phyloP scores from a whole-genome alignment of 2,888 invertebrate genomes.

The Geophilus truncorum region DNA sequence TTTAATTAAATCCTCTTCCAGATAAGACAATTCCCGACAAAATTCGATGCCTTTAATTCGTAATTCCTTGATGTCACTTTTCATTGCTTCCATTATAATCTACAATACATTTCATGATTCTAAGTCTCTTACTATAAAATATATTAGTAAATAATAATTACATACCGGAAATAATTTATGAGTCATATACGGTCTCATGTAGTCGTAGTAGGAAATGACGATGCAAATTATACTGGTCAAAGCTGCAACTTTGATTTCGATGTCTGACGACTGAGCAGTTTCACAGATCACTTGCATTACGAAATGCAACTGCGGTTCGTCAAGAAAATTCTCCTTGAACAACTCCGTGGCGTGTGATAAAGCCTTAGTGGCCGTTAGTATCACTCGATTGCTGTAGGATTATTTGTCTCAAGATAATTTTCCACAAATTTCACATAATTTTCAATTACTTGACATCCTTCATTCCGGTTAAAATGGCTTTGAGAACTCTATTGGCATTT shows the following conservation, averaged over 20 bases:
- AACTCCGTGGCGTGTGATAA: not conserved
- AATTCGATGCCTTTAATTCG: not conserved
- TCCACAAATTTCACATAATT: not conserved
- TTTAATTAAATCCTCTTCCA: not conserved
- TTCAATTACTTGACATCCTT: not conserved
- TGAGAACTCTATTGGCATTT: not conserved
- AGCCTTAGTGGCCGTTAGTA: not conserved
- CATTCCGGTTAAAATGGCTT: not conserved
- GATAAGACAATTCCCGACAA: not conserved
- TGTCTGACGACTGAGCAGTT: not conserved
- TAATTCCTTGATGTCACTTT: not conserved
- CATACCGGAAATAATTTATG: not conserved
- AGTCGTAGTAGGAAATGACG: not conserved
- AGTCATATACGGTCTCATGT: not conserved
- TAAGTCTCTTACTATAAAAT: no score
- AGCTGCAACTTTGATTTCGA: not conserved
- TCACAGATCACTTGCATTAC: not conserved
- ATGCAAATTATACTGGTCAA: not conserved
- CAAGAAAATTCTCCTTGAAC: not conserved
- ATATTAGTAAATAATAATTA: not conserved
- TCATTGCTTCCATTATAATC: not conserved
- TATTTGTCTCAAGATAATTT: not conserved
- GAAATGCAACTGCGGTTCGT: not conserved
- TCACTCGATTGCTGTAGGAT: not conserved
- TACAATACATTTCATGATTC: no score